Base-by-base conservation (phyloP, 2,797 vertebrate species). In the Microctenopoma steveboyesi region DNA sequence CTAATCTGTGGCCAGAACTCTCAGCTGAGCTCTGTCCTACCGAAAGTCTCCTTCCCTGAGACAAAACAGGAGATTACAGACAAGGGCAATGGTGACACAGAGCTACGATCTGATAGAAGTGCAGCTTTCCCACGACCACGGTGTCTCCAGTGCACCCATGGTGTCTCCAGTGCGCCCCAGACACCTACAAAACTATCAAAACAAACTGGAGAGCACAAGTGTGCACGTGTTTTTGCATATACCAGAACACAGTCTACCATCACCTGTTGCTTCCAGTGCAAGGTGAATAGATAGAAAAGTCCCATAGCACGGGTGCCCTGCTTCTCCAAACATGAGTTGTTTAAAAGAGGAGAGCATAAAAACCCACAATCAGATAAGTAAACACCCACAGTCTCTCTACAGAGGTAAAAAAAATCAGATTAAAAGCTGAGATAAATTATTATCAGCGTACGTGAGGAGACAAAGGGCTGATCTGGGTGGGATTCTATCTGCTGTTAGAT, bases 11-110 rank as follows among this genome's bases (percentile, higher is more conserved):
- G 22, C 43, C 59, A 25, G 49, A 55, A 63, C 81, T 86, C 74
- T 85, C 69, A 76, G 48, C 68, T 45, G 50, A 50, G 18, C 61
- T 81, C 65, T 59, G 64, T 69, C 35, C 69, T 39, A 79, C 74
- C 74, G 82, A 90, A 86, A 78, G 85, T 89, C 83, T 88, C 73
- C 77, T 50, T 69, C 69, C 3, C 46, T 85, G 84, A 93, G 93
- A 92, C 93, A 88, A 92, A 93, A 94, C 92, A 93, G 78, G 62
- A 92, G 91, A 93, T 93, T 72, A 65, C 39, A 88, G 84, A 84
- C 87, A 78, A 88, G 74, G 63, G 61, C 63, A 58, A 16, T 64
- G 85, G 84, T 89, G 81, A 90, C 84, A 88, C 69, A 52, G 51
- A 74, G 64, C 74, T 74, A 14, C 76, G 87, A 86, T 89, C 89